Percentiles rank a stretch among this genome's conserved stretches.
These are phyloP conservation scores for Hirtodrosophila duncani DNA, from an alignment of 2,888 invertebrate species.

Conservation along the genomic window DNA sequence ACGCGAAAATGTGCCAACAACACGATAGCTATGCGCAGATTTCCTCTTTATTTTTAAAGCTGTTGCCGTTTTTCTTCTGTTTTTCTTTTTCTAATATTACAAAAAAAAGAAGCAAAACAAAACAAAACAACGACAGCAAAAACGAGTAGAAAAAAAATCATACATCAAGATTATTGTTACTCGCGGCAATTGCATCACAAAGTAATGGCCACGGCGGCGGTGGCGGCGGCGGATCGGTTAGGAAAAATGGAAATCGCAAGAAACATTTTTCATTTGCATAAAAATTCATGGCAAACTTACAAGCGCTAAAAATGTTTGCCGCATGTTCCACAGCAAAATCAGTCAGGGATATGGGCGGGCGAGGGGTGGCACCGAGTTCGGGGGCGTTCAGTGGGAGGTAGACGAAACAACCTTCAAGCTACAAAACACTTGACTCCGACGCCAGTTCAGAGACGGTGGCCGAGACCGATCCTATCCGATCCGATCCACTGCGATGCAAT, in stretches of 20 bases:
- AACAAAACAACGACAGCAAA: conserved; percentile 14
- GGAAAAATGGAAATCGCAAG: conserved; percentile 61
- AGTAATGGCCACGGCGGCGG: conserved; percentile 60
- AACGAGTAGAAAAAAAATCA: conserved; percentile 51
- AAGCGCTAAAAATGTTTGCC: conserved; percentile 70
- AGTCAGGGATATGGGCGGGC: conserved; percentile 15
- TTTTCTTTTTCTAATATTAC: conserved; percentile 42
- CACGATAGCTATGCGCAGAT: conserved; percentile 44
- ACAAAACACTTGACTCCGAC: conserved; percentile 65
- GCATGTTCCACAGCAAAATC: conserved; percentile 47
- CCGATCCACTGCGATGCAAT: conserved; percentile 29
- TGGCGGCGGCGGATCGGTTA: conserved; percentile 34
- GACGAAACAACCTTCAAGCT: conserved; percentile 67
- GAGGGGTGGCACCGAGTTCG: background rate
- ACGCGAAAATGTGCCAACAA: conserved; percentile 68
- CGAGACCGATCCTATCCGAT: background rate
- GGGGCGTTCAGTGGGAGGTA: conserved; percentile 51
- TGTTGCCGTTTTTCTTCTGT: conserved; percentile 10
- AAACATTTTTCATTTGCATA: conserved; percentile 73
- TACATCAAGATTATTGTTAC: conserved; percentile 73
- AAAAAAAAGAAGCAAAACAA: conserved; percentile 29
- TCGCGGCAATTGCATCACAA: conserved; percentile 72
- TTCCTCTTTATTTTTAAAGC: conserved; percentile 36
- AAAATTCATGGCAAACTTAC: conserved; percentile 67
- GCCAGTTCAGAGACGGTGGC: conserved; percentile 4